Conservation (phyloP, 2,888 invertebrate species). For the Phalera bucephala region DNA sequence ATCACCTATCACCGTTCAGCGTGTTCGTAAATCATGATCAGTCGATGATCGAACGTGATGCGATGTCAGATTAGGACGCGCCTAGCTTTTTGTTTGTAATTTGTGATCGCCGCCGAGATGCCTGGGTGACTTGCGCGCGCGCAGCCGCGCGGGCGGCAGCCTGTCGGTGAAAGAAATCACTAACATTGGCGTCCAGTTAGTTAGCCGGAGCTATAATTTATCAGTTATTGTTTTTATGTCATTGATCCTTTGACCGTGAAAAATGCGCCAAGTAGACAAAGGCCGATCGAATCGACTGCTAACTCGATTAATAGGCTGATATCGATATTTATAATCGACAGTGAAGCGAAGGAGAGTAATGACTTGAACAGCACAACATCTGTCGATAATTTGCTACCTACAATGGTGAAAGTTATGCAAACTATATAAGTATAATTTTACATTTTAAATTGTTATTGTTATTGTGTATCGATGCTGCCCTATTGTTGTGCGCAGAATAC, state of each 20-base stretch:
- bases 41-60: constrained; percentile 74
- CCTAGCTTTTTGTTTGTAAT: constrained; percentile 77
- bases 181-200: constrained; percentile 56
- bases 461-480: too few species aligned
- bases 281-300: constrained; percentile 20
- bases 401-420: too few species aligned
- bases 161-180: constrained; percentile 54
- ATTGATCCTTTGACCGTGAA: constrained; percentile 40
- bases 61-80: constrained; percentile 76
- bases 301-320: constrained; percentile 25
- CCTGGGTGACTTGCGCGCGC: constrained; percentile 69
- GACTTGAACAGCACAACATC: constrained; percentile 5
- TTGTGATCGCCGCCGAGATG: constrained; percentile 71
- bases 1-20: constrained; percentile 73
- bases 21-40: constrained; percentile 80
- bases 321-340: constrained; percentile 3
- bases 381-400: constrained; percentile 5
- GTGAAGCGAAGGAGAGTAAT: neutral
- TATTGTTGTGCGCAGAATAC: too few species aligned
- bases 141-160: constrained; percentile 42
- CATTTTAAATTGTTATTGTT: too few species aligned
- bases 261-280: constrained; percentile 27
- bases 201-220: constrained; percentile 56
- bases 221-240: constrained; percentile 63
- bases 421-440: too few species aligned